Base-by-base conservation (phyloP, 2,797 vertebrate genomes). In the Sebastes umbrosus region DNA sequence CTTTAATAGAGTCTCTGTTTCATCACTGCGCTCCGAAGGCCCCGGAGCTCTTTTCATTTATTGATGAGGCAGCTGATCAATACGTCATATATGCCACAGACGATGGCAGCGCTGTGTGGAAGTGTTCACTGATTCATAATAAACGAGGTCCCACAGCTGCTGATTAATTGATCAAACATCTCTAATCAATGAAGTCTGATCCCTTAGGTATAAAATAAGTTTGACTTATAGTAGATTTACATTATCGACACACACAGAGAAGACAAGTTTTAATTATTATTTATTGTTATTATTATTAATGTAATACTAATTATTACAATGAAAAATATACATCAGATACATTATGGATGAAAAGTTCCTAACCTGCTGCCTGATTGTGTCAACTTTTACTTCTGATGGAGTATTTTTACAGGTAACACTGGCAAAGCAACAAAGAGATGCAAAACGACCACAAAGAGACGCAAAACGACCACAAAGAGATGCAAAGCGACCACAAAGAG, bases 1-100 rank as follows among this genome's bases (percentile, higher is more conserved):
- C 43, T 43, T 43, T 43, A 43, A 43, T 43, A 43, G 39, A 43
- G 39, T 43, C 14, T 50, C 43, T 18, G 43, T 69, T 73, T 74
- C 70, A 52, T 67, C 32, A 13, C 57, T 52, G 12, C 1, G 10
- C 69, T 31, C 43, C 7, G 16, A 46, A 46, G 3, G 24, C 20
- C 59, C 25, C 4, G 22, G 20, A 46, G 65, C 62, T 27, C 4
- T 36, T 29, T 22, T 76, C 52, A 71, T 60, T 80, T 55, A 76
- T 79, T 79, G 73, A 82, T 62, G 66, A 82, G 62, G 65, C 59
- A 1, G 31, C 52, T 65, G 81, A 84, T 88, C 66, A n/a, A 75
- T 85, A 58, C 52, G 7, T 72, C 31, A 12, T 36, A 36, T 55
- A 43, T 50, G 55, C 65, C 25, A 63, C 59, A 77, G 67, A 79